Conservation (phyloP, 2,888 invertebrate species). For the Agriopis aurantiaria region DNA sequence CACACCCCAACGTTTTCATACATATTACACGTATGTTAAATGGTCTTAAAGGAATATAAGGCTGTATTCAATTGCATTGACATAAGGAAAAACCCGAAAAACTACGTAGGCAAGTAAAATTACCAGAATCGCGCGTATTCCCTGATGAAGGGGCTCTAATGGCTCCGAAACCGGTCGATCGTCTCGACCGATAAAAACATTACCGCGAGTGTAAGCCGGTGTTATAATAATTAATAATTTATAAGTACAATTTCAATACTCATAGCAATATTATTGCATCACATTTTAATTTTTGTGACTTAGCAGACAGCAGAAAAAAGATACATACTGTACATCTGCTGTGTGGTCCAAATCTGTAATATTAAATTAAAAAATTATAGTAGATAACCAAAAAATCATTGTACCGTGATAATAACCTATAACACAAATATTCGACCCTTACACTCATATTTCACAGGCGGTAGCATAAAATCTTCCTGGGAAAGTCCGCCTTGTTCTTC, state of each 20-base stretch:
- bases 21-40: no score
- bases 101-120: not conserved
- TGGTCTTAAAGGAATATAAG: not conserved
- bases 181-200: no score
- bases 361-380: conserved; percentile 26
- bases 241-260: not conserved
- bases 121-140: no score
- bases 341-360: conserved; percentile 97
- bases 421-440: conserved; percentile 63
- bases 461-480: conserved; percentile 88
- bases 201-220: no score
- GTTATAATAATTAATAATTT: no score
- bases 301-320: conserved; percentile 11
- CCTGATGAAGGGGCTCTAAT: no score
- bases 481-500: conserved; percentile 81
- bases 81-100: not conserved
- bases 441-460: conserved; percentile 94
- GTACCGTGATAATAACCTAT: not conserved
- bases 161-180: no score
- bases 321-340: conserved; percentile 98
- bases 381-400: not conserved
- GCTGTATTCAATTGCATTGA: not conserved
- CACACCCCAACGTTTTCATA: no score
- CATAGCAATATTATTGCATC: conserved; percentile 17
- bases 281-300: conserved; percentile 15